Evolutionary conservation across 1,140 invertebrate genomes (phyloP), one percentile per base, ranked within the genome.

Genomic region (Lysiphlebus fabarum): DNA sequence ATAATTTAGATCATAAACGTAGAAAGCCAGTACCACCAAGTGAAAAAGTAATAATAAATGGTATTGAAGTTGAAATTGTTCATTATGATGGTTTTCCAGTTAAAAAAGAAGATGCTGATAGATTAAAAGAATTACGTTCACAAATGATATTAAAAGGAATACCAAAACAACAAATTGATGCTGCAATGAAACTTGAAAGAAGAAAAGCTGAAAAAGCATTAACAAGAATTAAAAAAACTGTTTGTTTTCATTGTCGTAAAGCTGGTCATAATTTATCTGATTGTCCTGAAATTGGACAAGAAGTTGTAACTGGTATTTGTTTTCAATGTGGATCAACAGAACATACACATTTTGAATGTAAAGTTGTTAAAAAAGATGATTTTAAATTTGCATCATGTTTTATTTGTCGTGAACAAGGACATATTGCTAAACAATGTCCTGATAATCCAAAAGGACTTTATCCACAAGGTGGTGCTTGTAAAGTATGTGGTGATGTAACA

Each of bases 261-360:
- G 81, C 85, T 26, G 92, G 91, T 5, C 91, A 94, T 68, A 83
- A 85, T 68, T 74, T 93, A 11, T 86, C 87, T 0, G 88, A 93
- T 63, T 94, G 92, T 81, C 90, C 91, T 6, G 83, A 87, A 53
- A 68, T 89, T 6, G 69, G 71, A 43, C 74, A 79, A 47, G 75
- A 76, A 65, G 68, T 76, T 7, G 78, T 75, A 42, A 82, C 84
- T 44, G 88, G 86, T 34, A 83, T 91, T 50, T 92, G 90, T 67
- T 93, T 89, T 67, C 90, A 91, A 73, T 93, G 91, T 75, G 91
- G 91, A 4, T 91, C 90, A 42, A 87, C 87, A 2, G 92, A 95
- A 73, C 93, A 96, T 68, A 87, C 87, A 5, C 84, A 87, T 63
- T 86, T 85, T 67, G 84, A 88, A 62, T 92, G 90, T 66, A 87